Percentiles rank a stretch among this genome's conserved stretches.
Evolutionary conservation across 2,888 invertebrate genomes (phyloP).

Genomic region (Lathronympha strigana): DNA sequence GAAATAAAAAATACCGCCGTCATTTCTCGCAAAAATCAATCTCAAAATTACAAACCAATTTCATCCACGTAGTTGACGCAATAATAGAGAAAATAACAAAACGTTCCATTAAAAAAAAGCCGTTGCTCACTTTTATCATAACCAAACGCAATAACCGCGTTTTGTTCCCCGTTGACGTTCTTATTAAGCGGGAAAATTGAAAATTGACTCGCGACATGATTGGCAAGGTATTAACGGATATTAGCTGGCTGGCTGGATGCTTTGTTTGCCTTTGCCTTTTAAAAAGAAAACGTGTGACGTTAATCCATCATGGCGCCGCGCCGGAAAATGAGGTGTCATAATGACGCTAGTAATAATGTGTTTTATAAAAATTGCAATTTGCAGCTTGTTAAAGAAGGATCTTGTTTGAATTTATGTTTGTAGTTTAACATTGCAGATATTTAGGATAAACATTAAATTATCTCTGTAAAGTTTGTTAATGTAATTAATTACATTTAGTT

Average conservation of each 20-base stretch:
- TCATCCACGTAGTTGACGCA: conserved; percentile 8
- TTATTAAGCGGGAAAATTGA: conserved; percentile 82
- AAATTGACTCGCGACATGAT: conserved; percentile 81
- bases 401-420: not conserved
- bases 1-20: too few species aligned
- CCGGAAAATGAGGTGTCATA: conserved; percentile 44
- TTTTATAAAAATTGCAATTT: not conserved
- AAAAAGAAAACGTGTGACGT: conserved; percentile 72
- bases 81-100: conserved; percentile 24
- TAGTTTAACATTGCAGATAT: not conserved
- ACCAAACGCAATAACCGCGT: conserved; percentile 61
- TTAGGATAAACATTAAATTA: not conserved
- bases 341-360: conserved; percentile 17
- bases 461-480: not conserved
- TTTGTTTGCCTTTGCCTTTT: conserved; percentile 73
- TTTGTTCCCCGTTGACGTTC: conserved; percentile 74
- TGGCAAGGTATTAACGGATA: conserved; percentile 75
- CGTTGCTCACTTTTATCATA: conserved; percentile 35
- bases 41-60: conserved; percentile 18
- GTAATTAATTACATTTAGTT: not conserved
- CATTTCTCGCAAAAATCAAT: conserved; percentile 5
- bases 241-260: conserved; percentile 75
- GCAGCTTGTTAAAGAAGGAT: not conserved
- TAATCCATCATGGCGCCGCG: conserved; percentile 73
- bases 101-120: conserved; percentile 27